Evolutionary conservation across 2,888 invertebrate species (phyloP).

Genomic region (Idaea biselata): DNA sequence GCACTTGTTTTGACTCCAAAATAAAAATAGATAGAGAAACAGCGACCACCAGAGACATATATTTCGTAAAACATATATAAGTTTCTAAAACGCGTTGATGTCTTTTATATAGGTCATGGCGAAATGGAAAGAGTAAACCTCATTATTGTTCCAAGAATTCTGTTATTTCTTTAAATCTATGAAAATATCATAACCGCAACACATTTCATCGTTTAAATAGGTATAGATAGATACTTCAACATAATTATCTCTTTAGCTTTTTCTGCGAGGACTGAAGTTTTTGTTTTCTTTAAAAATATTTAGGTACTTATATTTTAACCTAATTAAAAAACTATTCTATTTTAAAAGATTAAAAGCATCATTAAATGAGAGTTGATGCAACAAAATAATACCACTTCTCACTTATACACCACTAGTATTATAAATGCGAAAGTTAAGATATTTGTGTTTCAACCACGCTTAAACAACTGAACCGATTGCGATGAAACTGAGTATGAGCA

Average conservation of each 20-base stretch:
- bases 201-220: neutral
- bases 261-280: neutral
- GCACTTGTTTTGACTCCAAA: too few species aligned
- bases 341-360: too few species aligned
- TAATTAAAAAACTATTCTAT: too few species aligned
- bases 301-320: constrained; percentile 9
- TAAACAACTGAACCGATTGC: too few species aligned
- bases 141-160: neutral
- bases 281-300: neutral
- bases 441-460: too few species aligned
- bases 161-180: neutral
- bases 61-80: neutral
- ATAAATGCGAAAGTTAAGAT: too few species aligned
- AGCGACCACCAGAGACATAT: too few species aligned
- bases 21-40: too few species aligned
- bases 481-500: too few species aligned
- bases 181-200: neutral
- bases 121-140: neutral
- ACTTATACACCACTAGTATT: too few species aligned
- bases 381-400: too few species aligned
- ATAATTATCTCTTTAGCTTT: neutral
- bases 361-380: too few species aligned
- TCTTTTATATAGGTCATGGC: constrained; percentile 23
- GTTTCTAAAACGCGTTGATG: constrained; percentile 29
- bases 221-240: neutral